Percentiles rank a stretch among this genome's conserved stretches.
phyloP scores from a whole-genome alignment of 2,113 vertebrate species.

The Strix aluco region DNA sequence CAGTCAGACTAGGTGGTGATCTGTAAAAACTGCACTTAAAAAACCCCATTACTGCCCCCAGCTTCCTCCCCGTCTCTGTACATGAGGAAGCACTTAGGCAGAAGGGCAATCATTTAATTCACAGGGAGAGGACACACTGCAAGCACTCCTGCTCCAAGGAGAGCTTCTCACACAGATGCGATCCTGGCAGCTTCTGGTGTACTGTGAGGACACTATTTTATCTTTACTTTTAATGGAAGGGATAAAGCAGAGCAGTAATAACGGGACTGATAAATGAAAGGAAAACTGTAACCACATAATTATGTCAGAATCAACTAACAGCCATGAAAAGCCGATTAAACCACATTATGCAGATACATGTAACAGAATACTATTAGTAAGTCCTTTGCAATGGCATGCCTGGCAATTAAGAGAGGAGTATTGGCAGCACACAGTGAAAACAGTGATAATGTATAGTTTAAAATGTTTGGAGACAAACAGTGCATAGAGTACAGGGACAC shows the following conservation, averaged over 20 bases:
- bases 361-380: constrained; percentile 41
- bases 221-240: not conserved
- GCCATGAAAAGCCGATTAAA: constrained; percentile 47
- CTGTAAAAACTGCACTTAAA: not conserved
- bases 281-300: constrained; percentile 54
- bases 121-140: not conserved
- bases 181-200: not conserved
- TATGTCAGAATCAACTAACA: constrained; percentile 49
- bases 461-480: constrained; percentile 51
- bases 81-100: not conserved
- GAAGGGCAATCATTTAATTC: not conserved
- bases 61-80: not conserved
- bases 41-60: not conserved
- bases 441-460: constrained; percentile 27
- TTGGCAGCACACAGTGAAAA: constrained; percentile 31
- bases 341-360: constrained; percentile 45
- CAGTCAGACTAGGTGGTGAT: not conserved
- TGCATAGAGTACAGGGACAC: not conserved
- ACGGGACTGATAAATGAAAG: constrained; percentile 30
- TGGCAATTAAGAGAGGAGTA: constrained; percentile 27
- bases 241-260: constrained; percentile 14
- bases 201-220: not conserved
- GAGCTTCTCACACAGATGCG: not conserved
- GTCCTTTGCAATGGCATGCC: not conserved
- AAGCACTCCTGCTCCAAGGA: not conserved